These are phyloP conservation scores for Zapus hudsonius DNA, from an alignment of 2,113 vertebrate species.

Conservation along the genomic window DNA sequence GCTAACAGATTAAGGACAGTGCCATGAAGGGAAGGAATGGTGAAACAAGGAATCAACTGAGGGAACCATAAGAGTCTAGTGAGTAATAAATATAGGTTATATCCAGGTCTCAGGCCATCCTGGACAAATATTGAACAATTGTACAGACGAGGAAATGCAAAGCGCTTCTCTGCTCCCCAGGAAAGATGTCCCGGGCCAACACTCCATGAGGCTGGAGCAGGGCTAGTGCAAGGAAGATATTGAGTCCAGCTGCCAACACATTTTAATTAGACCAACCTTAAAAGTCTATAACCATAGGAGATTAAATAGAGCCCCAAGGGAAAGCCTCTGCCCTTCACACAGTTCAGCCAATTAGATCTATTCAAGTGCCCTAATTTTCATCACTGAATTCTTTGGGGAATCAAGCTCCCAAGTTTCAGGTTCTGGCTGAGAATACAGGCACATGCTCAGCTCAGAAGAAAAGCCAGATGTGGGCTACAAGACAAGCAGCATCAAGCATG, in stretches of 20 bases:
- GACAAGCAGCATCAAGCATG: conserved; percentile 24
- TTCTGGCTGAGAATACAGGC: conserved; percentile 32
- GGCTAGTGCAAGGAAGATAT: neutral
- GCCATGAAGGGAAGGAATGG: neutral
- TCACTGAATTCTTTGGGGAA: conserved; percentile 58
- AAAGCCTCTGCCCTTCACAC: conserved; percentile 61
- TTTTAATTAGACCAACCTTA: conserved; percentile 58
- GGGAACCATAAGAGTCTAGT: neutral
- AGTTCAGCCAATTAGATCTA: conserved; percentile 57
- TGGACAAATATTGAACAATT: conserved; percentile 1
- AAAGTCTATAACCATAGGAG: conserved; percentile 52
- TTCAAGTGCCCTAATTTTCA: conserved; percentile 61
- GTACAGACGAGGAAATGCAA: conserved; percentile 18
- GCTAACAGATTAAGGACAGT: conserved; percentile 35
- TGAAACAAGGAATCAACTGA: neutral
- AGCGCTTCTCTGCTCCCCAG: neutral
- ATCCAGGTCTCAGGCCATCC: conserved; percentile 17
- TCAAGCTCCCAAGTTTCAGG: neutral
- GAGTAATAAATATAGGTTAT: conserved; percentile 38
- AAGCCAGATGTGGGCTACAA: neutral
- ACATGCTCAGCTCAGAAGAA: conserved; percentile 42
- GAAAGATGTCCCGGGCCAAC: conserved; percentile 20
- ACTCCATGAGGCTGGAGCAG: neutral
- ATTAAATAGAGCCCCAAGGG: conserved; percentile 48
- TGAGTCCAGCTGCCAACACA: conserved; percentile 46